Evolutionary conservation across 2,113 vertebrate genomes (phyloP), one percentile per base, ranked within the genome.

Genomic region (Agelaius tricolor): DNA sequence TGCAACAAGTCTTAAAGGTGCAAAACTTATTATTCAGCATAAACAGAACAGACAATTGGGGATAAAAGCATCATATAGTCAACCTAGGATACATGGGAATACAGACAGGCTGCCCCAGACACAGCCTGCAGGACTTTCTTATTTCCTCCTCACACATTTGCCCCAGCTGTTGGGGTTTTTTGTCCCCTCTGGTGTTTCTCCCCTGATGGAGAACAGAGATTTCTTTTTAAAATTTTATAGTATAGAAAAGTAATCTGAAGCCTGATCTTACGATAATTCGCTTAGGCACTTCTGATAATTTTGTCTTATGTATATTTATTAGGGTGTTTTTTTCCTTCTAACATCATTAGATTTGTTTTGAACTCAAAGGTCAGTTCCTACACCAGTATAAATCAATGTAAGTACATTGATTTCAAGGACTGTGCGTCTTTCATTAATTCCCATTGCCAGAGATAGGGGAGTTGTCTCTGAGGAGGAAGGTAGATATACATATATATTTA

Each of bases 351-450:
- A 58, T 93, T 81, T 89, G 75, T 94, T 95, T 97, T 90, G 76
- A 95, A 94, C 83, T 89, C 86, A 96, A 94, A 94, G 92, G 90
- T 93, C 90, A 94, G 88, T 39, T 92, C 52, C 52, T 90, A 81
- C 85, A 80, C 83, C 37, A 62, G 88, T 57, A 84, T 65, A 87
- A 93, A 97, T 95, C 93, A 87, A 96, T 94, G 88, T 87, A 90
- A 78, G 62, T 58, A 54, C 76, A 96, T 96, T 92, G 94, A 96
- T 96, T 94, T 74, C 95, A 79, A 94, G 77, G 74, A 89, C 59
- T 84, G 84, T 46, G 35, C 54, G 44, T 83, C 82, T 94, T 95
- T 93, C 85, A 89, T 91, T 96, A 94, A 78, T 95, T 95, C 65
- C 52, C 83, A 43, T 88, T 90, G 65, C 94, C 65, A 61, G 65